phyloP scores from a whole-genome alignment of 2,888 invertebrate genomes.

The Brachyptera risi region DNA sequence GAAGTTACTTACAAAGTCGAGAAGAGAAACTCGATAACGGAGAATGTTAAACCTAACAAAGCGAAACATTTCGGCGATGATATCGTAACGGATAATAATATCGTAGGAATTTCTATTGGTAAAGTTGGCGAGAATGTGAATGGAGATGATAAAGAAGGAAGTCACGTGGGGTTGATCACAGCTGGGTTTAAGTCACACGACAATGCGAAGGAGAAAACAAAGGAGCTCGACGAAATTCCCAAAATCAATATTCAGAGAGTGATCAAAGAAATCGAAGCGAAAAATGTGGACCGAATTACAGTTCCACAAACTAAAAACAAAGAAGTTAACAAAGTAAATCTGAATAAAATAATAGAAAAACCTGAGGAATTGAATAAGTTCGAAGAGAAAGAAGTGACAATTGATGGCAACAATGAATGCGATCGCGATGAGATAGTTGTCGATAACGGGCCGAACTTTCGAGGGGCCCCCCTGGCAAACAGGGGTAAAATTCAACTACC shows the following conservation, averaged over 20 bases:
- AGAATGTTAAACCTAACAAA: neutral
- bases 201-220: neutral
- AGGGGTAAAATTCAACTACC: neutral
- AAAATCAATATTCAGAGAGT: constrained; percentile 11
- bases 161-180: neutral
- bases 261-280: constrained; percentile 14
- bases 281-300: neutral
- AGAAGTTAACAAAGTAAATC: neutral
- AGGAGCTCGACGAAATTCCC: neutral
- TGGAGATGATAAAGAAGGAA: too few relatives aligned
- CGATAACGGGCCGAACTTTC: neutral
- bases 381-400: neutral
- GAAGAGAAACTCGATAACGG: neutral
- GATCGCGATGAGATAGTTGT: neutral
- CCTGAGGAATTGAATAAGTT: neutral
- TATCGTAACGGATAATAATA: too few relatives aligned
- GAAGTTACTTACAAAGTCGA: too few relatives aligned
- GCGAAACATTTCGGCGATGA: neutral
- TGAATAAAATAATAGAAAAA: too few relatives aligned
- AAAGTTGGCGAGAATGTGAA: too few relatives aligned
- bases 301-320: neutral
- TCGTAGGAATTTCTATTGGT: too few relatives aligned
- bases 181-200: neutral
- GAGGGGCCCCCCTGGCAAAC: neutral
- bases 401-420: neutral